Conservation (phyloP, 1,140 invertebrate genomes). For the Anastrepha ludens region DNA sequence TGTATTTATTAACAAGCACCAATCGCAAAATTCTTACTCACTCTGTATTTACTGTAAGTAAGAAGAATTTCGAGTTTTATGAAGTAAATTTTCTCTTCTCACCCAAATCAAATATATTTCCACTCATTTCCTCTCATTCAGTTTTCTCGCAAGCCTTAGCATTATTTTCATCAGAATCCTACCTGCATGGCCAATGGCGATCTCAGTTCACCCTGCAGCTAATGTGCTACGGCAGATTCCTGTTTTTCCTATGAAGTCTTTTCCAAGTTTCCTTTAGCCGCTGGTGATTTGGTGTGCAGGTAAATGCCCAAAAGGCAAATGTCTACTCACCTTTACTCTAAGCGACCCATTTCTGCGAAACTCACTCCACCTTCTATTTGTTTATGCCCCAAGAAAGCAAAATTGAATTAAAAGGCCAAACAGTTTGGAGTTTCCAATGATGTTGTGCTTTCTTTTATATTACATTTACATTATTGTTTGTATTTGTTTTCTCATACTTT, state of each 20-base stretch:
- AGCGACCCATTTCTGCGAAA: background rate
- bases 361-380: background rate
- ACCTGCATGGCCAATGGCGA: background rate
- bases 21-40: background rate
- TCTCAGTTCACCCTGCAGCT: background rate
- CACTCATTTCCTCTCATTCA: background rate
- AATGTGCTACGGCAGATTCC: background rate
- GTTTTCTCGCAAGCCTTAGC: too few species aligned
- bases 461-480: conserved; percentile 4
- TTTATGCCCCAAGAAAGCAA: conserved; percentile 6
- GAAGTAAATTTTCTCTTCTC: background rate
- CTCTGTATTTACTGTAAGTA: background rate
- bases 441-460: background rate
- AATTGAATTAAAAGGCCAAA: conserved; percentile 32
- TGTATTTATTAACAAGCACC: background rate
- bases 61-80: background rate
- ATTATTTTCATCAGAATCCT: too few species aligned
- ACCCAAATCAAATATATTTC: background rate
- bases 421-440: background rate
- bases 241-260: background rate
- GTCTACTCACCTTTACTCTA: background rate
- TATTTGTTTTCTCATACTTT: background rate
- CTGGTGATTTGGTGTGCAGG: background rate
- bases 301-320: conserved; percentile 15
- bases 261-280: background rate